These are phyloP conservation scores for Phataginus tetradactyla DNA, from an alignment of 2,797 vertebrate genomes.

Conservation along the genomic window DNA sequence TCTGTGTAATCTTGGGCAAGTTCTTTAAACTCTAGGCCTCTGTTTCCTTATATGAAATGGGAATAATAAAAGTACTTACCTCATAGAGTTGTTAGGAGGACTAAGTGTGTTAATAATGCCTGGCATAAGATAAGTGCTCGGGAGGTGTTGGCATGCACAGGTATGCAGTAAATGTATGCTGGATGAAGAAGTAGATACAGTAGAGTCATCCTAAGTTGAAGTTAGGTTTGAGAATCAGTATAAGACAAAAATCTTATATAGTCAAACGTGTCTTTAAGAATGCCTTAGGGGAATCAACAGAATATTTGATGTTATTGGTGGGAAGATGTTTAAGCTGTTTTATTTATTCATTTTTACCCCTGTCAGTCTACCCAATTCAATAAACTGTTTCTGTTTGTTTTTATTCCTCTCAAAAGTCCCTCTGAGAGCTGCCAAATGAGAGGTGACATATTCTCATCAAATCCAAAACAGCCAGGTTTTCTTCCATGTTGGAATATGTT, in stretches of 20 bases:
- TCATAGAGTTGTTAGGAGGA: neutral
- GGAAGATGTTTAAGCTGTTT: constrained; percentile 18
- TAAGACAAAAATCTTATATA: neutral
- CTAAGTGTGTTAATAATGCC: neutral
- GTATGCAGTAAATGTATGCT: neutral
- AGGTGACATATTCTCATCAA: constrained; percentile 25
- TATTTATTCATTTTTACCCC: neutral
- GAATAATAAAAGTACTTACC: neutral
- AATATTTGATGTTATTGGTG: constrained; percentile 14
- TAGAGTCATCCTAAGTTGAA: neutral
- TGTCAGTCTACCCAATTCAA: neutral
- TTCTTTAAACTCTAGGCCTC: neutral
- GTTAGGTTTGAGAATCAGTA: neutral
- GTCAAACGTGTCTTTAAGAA: neutral
- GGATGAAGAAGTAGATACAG: neutral
- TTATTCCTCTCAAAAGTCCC: constrained; percentile 13
- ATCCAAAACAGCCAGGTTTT: neutral
- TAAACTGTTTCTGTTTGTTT: constrained; percentile 37
- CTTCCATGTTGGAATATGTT: neutral
- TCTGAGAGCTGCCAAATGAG: neutral
- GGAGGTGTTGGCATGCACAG: neutral
- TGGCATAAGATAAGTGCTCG: neutral
- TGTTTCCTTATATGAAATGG: constrained; percentile 26
- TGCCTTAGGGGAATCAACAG: neutral
- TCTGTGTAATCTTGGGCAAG: neutral